Percentiles rank a stretch among this genome's conserved stretches.
phyloP scores from a whole-genome alignment of 2,888 invertebrate genomes.

The Trissoscelio sp. region DNA sequence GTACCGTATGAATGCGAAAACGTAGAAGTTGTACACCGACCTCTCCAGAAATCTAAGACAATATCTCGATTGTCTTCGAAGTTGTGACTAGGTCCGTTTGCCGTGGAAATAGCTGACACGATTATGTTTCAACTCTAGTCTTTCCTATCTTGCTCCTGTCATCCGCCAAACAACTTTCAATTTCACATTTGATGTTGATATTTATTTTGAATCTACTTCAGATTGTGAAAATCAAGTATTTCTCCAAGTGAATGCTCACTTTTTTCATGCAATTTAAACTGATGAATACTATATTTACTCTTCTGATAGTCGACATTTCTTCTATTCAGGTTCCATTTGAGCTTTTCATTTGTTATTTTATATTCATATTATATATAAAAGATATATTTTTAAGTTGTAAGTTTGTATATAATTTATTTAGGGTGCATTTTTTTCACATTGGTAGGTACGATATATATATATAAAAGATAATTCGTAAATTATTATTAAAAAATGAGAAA shows the following conservation, averaged over 20 bases:
- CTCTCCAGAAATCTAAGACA: slow-evolving; percentile 31
- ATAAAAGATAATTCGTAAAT: no score
- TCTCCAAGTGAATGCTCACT: neutral
- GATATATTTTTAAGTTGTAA: no score
- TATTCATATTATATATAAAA: no score
- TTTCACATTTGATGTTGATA: slow-evolving; percentile 23
- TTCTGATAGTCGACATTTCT: neutral
- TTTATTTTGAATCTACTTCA: slow-evolving; percentile 4
- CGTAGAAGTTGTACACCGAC: neutral
- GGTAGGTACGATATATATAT: no score
- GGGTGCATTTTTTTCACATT: no score
- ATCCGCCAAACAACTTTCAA: slow-evolving; percentile 21
- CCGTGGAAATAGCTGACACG: slow-evolving; percentile 19
- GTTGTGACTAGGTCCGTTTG: slow-evolving; percentile 40
- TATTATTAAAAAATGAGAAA: no score
- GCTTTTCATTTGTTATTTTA: no score
- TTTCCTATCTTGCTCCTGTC: slow-evolving; percentile 6
- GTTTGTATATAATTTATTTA: no score
- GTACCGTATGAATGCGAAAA: slow-evolving; percentile 55
- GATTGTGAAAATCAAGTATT: no score
- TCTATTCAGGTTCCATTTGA: neutral
- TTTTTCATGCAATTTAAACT: neutral
- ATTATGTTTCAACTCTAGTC: neutral
- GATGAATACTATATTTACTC: neutral
- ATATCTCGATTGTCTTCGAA: slow-evolving; percentile 51